These are phyloP conservation scores for Taeniopygia guttata DNA, from an alignment of 2,797 vertebrate genomes.

Conservation along the genomic window DNA sequence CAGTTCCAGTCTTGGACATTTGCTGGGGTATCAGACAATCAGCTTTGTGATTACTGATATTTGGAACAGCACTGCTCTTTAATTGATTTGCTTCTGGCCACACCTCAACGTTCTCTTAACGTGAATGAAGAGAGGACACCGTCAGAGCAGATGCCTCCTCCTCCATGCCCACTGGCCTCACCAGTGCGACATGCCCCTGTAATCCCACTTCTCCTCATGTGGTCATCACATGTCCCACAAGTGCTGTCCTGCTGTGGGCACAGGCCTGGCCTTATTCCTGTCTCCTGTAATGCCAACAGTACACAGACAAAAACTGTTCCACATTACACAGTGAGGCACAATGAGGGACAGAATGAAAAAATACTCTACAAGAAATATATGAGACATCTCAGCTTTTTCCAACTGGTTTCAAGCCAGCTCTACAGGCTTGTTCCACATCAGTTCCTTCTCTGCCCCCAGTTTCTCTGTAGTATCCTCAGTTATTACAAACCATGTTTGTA, in stretches of 20 bases:
- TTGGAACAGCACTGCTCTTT: neutral
- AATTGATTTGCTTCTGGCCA: neutral
- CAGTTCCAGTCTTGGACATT: fast-evolving
- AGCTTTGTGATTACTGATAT: neutral
- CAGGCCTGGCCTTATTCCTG: fast-evolving
- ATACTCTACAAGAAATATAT: fast-evolving
- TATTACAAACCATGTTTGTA: neutral
- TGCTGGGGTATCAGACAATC: neutral
- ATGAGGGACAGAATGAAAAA: too few relatives aligned
- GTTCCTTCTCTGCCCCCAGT: neutral
- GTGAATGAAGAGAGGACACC: neutral
- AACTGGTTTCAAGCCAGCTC: neutral
- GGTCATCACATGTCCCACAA: neutral
- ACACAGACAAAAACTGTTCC: neutral
- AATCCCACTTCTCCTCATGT: neutral
- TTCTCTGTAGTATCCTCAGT: neutral
- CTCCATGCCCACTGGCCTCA: neutral
- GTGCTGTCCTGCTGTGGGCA: neutral
- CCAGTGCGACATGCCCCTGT: fast-evolving
- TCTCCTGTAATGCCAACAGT: neutral
- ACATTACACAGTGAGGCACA: neutral
- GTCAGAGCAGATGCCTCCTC: neutral
- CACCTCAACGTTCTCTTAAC: neutral
- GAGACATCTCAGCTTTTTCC: neutral
- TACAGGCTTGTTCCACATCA: neutral